Evolutionary conservation across 1,140 invertebrate species (phyloP).

Genomic region (Hormaphis cornu): DNA sequence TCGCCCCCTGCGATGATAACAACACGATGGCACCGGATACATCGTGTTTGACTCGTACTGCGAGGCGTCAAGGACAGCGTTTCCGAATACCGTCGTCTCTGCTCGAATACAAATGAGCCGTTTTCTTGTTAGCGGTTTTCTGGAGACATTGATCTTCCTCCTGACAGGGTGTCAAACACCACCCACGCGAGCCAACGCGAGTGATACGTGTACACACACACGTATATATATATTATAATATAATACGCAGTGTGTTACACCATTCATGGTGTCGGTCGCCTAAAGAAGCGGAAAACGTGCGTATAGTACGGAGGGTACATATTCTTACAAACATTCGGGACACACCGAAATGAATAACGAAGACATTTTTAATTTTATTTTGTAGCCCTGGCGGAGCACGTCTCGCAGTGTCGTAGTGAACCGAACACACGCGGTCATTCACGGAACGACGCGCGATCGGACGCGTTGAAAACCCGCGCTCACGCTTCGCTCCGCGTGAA

Average conservation of each 20-base stretch:
- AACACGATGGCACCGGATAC: no score
- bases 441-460: no score
- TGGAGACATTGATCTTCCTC: conserved; percentile 28
- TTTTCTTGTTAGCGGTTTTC: conserved; percentile 24
- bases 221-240: no score
- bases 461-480: no score
- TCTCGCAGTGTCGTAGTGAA: background rate
- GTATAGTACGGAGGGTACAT: conserved; percentile 10
- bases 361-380: no score
- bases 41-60: no score
- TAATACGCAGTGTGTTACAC: no score
- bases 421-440: background rate
- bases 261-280: background rate
- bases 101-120: background rate
- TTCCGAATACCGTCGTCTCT: no score
- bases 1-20: no score
- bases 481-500: no score
- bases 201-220: background rate
- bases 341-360: conserved; percentile 18
- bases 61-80: no score
- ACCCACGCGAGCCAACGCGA: background rate
- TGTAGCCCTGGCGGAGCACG: no score
- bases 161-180: conserved; percentile 21
- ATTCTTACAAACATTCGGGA: conserved; percentile 30
- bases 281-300: background rate